Conservation (phyloP, 2,113 vertebrate genomes). For the Ciconia stormi region DNA sequence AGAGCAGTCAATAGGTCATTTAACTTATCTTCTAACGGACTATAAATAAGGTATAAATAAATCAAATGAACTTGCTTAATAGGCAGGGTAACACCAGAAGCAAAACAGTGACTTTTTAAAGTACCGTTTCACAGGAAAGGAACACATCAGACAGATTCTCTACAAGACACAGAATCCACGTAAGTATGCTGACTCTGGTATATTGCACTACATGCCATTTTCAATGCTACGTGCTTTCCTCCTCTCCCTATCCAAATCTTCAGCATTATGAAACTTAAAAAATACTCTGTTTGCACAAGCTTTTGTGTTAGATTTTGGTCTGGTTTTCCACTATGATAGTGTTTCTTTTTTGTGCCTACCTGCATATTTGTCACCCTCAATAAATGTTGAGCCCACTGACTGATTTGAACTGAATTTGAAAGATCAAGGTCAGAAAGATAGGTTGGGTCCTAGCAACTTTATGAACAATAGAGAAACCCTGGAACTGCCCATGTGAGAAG, state of each 20-base stretch:
- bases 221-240: background rate
- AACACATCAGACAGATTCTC: background rate
- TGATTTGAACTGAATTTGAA: background rate
- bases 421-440: background rate
- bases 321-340: background rate
- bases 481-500: background rate
- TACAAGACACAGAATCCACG: background rate
- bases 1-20: background rate
- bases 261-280: background rate
- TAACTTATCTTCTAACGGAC: background rate
- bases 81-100: background rate
- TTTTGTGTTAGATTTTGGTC: background rate
- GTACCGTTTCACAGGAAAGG: background rate
- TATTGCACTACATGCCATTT: background rate
- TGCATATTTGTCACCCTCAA: background rate
- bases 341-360: background rate
- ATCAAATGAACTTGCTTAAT: background rate
- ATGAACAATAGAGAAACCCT: background rate
- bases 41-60: background rate
- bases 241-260: background rate
- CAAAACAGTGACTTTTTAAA: background rate
- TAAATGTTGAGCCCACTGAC: background rate
- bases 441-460: background rate
- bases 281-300: background rate
- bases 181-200: background rate